Conservation (phyloP, 64 coral and sea anemone genomes). For the Dendrophyllia cribrosa region DNA sequence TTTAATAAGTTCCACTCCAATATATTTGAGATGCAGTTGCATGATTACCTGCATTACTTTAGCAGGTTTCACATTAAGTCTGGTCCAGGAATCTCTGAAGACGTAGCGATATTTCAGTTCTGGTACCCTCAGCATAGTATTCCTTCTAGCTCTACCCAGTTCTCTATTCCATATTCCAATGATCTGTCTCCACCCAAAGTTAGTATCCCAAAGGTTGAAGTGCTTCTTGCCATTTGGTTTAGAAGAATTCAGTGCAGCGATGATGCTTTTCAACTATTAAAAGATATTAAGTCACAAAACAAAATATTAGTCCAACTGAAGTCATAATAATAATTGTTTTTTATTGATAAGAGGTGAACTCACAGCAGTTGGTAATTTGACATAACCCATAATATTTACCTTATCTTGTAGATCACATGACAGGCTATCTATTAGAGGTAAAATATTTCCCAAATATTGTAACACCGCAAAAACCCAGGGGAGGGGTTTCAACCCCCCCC, state of each 20-base stretch:
- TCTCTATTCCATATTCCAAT: conserved; percentile 5
- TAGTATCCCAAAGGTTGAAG: neutral
- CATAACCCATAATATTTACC: too few relatives aligned
- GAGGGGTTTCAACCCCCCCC: too few relatives aligned
- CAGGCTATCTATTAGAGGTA: too few relatives aligned
- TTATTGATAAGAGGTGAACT: too few relatives aligned
- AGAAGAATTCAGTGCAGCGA: conserved; percentile 37
- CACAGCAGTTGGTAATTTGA: too few relatives aligned
- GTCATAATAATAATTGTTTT: too few relatives aligned
- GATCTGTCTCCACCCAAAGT: conserved; percentile 38
- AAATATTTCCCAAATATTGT: too few relatives aligned
- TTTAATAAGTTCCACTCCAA: neutral
- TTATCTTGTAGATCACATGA: too few relatives aligned
- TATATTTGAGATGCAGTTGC: neutral
- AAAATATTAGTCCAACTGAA: too few relatives aligned
- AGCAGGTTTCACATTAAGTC: conserved; percentile 67
- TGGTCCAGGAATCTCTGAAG: conserved; percentile 61
- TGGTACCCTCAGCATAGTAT: conserved; percentile 9
- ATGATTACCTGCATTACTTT: conserved; percentile 75
- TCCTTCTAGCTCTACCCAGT: conserved; percentile 14
- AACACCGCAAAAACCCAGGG: too few relatives aligned
- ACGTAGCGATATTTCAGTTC: conserved; percentile 43
- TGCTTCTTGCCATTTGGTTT: conserved; percentile 17
- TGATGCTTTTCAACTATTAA: conserved; percentile 57
- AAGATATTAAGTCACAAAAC: too few relatives aligned